Evolutionary conservation across 2,888 invertebrate genomes (phyloP), one percentile per base, ranked within the genome.

Genomic region (Hecatera dysodea): DNA sequence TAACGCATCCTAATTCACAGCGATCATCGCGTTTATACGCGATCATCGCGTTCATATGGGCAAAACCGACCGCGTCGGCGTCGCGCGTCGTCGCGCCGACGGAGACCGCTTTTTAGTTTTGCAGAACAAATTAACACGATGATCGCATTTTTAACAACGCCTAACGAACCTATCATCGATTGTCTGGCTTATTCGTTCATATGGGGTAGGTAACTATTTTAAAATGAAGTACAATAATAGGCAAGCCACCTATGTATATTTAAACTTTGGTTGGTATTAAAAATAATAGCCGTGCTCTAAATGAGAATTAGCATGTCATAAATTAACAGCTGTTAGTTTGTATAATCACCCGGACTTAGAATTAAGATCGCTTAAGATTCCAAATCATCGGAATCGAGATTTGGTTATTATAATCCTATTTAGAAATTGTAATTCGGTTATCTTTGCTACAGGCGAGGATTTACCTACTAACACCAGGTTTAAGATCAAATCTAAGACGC

Each of bases 341-440:
- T 24, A 19, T 63, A 67, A 63, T 72, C 59, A 12, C 27, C 12
- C 1, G 29, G 76, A 42, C 8, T 75, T 33, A 56, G n/a, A 42
- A 53, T 24, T 61, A 15, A 46, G 27, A 22, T n/a, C 22, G 24
- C 22, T 24, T 22, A 11, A 64, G 1, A 50, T 56, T 48, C 15
- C 9, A 61, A 42, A 22, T 57, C 62, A 62, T 75, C n/a, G 27
- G 33, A 66, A 66, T 11, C 48, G 53, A 52, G n/a, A 67, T 15
- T 64, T 64, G 27, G 24, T 67, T 52, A 72, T 17, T 36, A 22
- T 22, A 70, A 74, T 77, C 63, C 52, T 74, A 44, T 52, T 61
- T 36, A 9, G 59, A 72, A 55, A 62, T 78, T 66, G n/a, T 76
- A 72, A 61, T 50, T 19, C 36, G 22, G 15, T 42, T 59, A 66